Percentiles rank a stretch among this genome's conserved stretches.
Evolutionary conservation across 2,888 invertebrate genomes (phyloP).

Genomic region (Theretra japonica): DNA sequence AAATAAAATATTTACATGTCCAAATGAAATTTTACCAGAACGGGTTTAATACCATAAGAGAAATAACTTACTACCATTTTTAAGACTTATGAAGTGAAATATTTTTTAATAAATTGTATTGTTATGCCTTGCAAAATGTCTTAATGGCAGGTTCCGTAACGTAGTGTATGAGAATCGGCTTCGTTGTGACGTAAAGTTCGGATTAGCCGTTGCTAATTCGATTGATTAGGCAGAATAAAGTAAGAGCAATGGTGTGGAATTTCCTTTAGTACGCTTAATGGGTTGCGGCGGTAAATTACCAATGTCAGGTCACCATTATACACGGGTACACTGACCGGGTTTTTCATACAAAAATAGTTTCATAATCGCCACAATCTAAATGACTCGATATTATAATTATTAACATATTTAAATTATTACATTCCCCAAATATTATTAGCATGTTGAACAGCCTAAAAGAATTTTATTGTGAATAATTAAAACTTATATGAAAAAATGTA

Average conservation of each 20-base stretch:
- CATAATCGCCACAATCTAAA: not conserved
- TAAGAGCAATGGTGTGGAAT: slow-evolving; percentile 10
- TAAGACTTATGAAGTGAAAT: no score
- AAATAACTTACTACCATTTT: no score
- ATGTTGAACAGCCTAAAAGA: not conserved
- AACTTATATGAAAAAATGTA: not conserved
- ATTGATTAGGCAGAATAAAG: not conserved
- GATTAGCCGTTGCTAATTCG: no score
- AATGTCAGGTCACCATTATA: slow-evolving; percentile 22
- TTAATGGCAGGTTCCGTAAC: no score
- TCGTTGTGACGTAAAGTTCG: no score
- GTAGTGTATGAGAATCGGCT: no score
- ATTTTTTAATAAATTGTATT: no score
- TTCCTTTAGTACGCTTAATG: slow-evolving; percentile 7
- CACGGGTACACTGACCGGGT: slow-evolving; percentile 24
- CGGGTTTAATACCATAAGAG: no score
- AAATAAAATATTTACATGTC: no score
- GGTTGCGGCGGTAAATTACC: slow-evolving; percentile 15
- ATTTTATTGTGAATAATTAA: not conserved
- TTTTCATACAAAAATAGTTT: slow-evolving; percentile 15
- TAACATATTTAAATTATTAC: slow-evolving; percentile 11
- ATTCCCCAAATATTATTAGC: not conserved
- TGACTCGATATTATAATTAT: not conserved
- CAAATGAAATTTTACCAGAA: no score
- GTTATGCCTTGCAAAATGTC: no score